phyloP scores from a whole-genome alignment of 2,888 invertebrate species.

The Anaspis maculata region DNA sequence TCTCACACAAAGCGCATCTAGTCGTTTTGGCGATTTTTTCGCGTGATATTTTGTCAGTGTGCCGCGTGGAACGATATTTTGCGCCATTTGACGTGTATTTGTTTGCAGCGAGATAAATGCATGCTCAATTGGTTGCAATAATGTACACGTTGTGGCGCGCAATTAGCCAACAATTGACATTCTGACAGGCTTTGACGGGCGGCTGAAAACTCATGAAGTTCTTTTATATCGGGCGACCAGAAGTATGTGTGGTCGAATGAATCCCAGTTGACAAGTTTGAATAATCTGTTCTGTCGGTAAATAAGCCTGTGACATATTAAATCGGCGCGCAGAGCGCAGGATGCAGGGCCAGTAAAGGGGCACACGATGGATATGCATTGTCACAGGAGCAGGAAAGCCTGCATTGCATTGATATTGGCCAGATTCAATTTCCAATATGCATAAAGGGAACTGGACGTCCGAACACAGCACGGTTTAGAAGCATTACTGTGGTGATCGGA shows the following conservation, averaged over 20 bases:
- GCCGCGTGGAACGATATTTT: no score
- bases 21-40: no score
- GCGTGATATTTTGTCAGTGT: no score
- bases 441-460: conserved; percentile 28
- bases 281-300: conserved; percentile 39
- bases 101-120: no score
- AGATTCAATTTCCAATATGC: conserved; percentile 44
- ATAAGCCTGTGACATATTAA: conserved; percentile 40
- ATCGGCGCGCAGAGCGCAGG: conserved; percentile 28
- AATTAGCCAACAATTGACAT: no score
- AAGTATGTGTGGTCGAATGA: conserved; percentile 34
- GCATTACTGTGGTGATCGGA: conserved; percentile 37
- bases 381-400: conserved; percentile 30
- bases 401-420: conserved; percentile 38
- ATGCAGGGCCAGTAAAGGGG: conserved; percentile 24
- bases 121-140: no score
- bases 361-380: conserved; percentile 34
- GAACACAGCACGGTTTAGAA: conserved; percentile 31
- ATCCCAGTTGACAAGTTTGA: conserved; percentile 40
- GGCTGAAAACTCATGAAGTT: no score
- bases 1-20: no score
- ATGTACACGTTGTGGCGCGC: no score
- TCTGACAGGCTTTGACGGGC: no score
- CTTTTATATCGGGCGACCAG: conserved; percentile 3
- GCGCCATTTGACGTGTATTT: no score